These are phyloP conservation scores for Sinocyclocheilus anophthalmus DNA, from an alignment of 2,113 vertebrate genomes.

Conservation along the genomic window DNA sequence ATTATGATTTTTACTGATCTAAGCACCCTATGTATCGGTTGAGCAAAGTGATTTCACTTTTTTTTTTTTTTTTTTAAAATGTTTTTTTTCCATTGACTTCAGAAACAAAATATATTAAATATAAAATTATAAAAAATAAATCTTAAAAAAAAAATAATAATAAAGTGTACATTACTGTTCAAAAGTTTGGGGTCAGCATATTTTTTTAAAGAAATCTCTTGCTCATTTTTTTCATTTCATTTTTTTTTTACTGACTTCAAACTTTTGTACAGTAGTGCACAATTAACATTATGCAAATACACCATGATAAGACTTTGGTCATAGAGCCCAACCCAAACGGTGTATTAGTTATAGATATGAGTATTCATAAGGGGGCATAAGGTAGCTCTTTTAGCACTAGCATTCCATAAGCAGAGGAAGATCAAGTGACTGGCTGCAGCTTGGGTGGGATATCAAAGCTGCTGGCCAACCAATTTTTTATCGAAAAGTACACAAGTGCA, in stretches of 20 bases:
- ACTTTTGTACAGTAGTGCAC: neutral
- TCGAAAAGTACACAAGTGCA: constrained; percentile 32
- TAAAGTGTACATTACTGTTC: no score
- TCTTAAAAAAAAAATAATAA: no score
- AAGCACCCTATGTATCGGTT: no score
- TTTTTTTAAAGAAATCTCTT: no score
- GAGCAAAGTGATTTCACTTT: no score
- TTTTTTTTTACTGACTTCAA: neutral
- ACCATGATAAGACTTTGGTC: neutral
- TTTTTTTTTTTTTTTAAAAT: no score
- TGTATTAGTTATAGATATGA: constrained; percentile 44
- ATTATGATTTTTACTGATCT: no score
- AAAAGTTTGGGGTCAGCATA: neutral
- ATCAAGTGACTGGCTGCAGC: constrained; percentile 52
- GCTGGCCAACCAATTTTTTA: constrained; percentile 47
- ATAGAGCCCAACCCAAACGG: neutral
- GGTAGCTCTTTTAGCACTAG: constrained; percentile 50
- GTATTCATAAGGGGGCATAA: constrained; percentile 58
- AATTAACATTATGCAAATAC: neutral
- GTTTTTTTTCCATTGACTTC: no score
- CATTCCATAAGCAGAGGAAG: constrained; percentile 46
- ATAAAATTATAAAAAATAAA: no score
- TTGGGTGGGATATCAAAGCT: constrained; percentile 44
- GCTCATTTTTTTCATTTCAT: no score
- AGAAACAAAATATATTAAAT: no score